Base-by-base conservation (phyloP, 2,113 vertebrate species). In the Lepus timidus region DNA sequence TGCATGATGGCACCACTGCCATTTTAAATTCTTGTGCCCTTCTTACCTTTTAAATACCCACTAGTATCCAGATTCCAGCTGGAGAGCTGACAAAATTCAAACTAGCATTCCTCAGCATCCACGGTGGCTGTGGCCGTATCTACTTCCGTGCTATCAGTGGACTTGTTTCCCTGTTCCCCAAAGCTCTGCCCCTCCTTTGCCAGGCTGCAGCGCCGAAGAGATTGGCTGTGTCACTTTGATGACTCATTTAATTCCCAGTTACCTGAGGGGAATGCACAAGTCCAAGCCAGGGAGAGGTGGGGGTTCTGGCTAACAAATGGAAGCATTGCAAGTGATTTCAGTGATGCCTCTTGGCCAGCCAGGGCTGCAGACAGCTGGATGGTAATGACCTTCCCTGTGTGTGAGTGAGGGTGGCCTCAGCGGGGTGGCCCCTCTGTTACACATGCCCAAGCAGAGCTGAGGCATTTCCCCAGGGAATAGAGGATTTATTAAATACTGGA, bases 191-290 rank as follows among this genome's bases (percentile, higher is more conserved):
- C 79, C 92, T 97, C 97, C 95, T 44, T 33, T 12, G 76, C 10
- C 51, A 95, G 65, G 39, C 74, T 68, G n/a, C 79, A 33, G 27
- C 0, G 67, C 88, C 91, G 70, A 95, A 83, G 89, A 95, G 93
- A 97, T 97, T 92, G 88, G 81, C 76, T 88, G 6, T 95, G 94
- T 97, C 97, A 95, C 93, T 93, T 79, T 96, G 93, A 98, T 94
- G 91, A 92, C 97, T 98, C 96, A 95, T 95, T 96, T 96, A 92
- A 96, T 96, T 96, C 88, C 44, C 62, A 81, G 3, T 89, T 96
- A 70, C 70, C 97, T 5, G 17, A 88, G 62, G 27, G 83, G 96
- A 85, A 90, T 86, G 71, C 71, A 93, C 33, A 97, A 90, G 16
- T 85, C 93, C 44, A 75, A 86, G 36, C 16, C n/a, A 95, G 94